A percentile compares a stretch with the other conserved stretches of the same genome.
Evolutionary conservation across 2,113 vertebrate species (phyloP).

Genomic region (Mus spicilegus): DNA sequence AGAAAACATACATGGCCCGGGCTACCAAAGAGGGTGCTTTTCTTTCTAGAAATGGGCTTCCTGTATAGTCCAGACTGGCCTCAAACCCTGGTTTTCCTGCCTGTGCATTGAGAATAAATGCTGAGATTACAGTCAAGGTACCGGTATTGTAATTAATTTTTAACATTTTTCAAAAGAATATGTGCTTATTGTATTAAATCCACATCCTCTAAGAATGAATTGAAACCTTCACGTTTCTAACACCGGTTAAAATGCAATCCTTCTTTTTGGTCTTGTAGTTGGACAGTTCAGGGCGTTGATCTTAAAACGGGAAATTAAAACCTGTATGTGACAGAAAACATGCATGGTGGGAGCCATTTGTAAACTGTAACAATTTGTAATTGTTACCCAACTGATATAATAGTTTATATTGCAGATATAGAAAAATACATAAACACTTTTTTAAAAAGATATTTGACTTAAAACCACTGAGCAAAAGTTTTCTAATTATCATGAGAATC

Average conservation of each 20-base stretch:
- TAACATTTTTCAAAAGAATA: neutral
- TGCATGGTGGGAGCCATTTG: no score
- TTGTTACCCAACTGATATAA: neutral
- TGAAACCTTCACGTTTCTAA: neutral
- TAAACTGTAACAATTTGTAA: neutral
- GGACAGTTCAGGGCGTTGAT: neutral
- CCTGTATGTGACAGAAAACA: neutral
- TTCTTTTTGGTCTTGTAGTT: conserved; percentile 8
- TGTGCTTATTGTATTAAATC: neutral
- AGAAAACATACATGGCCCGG: neutral
- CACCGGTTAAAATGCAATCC: neutral
- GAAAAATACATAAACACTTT: neutral
- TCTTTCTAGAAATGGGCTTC: neutral
- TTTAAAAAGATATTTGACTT: neutral
- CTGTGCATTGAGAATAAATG: no score
- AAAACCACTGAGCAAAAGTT: neutral
- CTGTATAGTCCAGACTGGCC: neutral
- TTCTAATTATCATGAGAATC: neutral
- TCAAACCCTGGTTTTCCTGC: neutral
- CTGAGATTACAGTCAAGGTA: neutral
- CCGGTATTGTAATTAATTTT: neutral
- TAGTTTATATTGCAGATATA: neutral
- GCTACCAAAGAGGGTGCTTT: neutral
- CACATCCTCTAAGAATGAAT: neutral
- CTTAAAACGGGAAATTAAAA: conserved; percentile 18